Percentiles rank a stretch among this genome's conserved stretches.
These are phyloP conservation scores for Nothoprocta perdicaria DNA, from an alignment of 2,113 vertebrate genomes.

Conservation along the genomic window DNA sequence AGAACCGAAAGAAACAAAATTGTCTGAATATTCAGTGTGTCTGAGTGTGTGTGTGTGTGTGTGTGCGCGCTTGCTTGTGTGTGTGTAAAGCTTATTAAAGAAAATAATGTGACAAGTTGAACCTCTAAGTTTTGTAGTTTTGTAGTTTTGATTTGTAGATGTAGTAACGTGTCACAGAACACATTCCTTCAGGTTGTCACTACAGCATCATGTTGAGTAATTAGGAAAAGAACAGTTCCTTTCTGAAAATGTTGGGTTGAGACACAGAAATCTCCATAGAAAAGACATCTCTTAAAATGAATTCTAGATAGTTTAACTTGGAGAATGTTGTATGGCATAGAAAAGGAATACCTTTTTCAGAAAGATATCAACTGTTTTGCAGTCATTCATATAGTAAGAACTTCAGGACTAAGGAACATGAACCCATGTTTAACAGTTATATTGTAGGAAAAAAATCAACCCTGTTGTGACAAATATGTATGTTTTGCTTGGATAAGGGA, in stretches of 20 bases:
- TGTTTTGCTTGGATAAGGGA: not conserved
- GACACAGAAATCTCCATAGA: not conserved
- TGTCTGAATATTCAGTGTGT: not conserved
- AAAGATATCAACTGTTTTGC: not conserved
- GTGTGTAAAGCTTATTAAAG: not conserved
- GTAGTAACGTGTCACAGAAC: not conserved
- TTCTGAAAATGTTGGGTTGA: not conserved
- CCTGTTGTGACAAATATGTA: fast-evolving
- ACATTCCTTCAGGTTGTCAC: not conserved
- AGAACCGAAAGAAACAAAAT: not conserved
- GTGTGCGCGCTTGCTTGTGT: too few species aligned
- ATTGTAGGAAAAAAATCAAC: not conserved
- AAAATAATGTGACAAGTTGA: not conserved
- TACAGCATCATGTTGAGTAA: not conserved
- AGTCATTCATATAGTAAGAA: not conserved
- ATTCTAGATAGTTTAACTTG: not conserved
- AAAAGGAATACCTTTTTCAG: not conserved
- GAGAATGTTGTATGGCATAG: not conserved
- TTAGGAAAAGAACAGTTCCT: not conserved
- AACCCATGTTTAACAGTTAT: not conserved
- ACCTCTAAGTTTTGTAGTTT: not conserved
- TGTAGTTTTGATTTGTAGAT: not conserved
- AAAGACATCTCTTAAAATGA: not conserved
- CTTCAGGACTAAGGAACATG: not conserved
- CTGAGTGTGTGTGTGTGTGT: too few species aligned